Base-by-base conservation (phyloP, 1,140 invertebrate species). In the Atta texana region DNA sequence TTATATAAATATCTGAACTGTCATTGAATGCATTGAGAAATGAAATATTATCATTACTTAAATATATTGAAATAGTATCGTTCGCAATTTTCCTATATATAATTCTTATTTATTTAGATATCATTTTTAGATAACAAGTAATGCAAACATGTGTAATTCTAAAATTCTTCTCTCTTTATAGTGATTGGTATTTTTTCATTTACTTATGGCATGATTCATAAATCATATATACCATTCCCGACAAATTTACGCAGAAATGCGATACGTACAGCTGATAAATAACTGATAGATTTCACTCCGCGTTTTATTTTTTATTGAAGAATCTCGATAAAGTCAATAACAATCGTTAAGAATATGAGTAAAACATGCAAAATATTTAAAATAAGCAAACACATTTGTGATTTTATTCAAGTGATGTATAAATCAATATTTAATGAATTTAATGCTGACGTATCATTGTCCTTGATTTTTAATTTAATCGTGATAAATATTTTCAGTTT, bases 391-490 rank as follows among this genome's bases (percentile, higher is more conserved):
- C 4, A 4, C 7, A 18, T 18, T 61, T 49, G 34, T 28, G 10
- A 1, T 18, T 77, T 63, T 28, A 63, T 63, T 63, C 21, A 59
- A 76, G 3, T 57, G 5, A 39, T 24, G 7, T 10, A n/a, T 44
- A 76, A 76, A 76, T 76, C 34, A 59, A 59, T 76, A 61, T 61
- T 61, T 44, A 44, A 77, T 51, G 14, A 51, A 59, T 18, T 44
- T 44, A 16, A 53, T 18, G 44, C 24, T 61, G 14, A 61, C 21
- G 0, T 18, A 24, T 39, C 4, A 21, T 5, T 16, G 1, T 34
- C 3, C 18, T 75, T 18, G 53, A 1, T 24, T 59, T 76, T 39
- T 24, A 57, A 39, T 76, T 75, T 51, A 18, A 72, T 34, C n/a
- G 2, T 3, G 18, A 75, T 16, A 57, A 16, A 49, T 51, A 49